Percentiles rank a stretch among this genome's conserved stretches.
These are phyloP conservation scores for Gambelia wislizenii DNA, from an alignment of 2,797 vertebrate species.

Conservation along the genomic window DNA sequence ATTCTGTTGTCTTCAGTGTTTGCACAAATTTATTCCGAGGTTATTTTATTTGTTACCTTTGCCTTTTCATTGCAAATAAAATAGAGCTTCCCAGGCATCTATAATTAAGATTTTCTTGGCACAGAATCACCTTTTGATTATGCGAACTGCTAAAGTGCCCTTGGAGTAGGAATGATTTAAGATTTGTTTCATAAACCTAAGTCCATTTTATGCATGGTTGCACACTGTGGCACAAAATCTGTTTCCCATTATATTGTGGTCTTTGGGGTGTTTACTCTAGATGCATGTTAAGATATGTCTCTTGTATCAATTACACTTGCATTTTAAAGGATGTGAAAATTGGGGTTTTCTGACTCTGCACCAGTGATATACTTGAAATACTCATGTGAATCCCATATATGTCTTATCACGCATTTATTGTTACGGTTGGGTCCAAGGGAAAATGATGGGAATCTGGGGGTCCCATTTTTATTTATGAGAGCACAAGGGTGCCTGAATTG, in stretches of 20 bases:
- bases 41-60: constrained; percentile 73
- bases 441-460: neutral
- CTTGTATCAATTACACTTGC: constrained; percentile 71
- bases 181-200: constrained; percentile 69
- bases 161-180: constrained; percentile 62
- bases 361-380: constrained; percentile 63
- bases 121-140: constrained; percentile 59
- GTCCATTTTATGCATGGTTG: constrained; percentile 61
- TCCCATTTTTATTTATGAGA: neutral
- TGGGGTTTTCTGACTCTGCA: constrained; percentile 65
- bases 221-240: constrained; percentile 60
- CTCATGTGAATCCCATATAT: constrained; percentile 50
- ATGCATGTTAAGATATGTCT: constrained; percentile 71
- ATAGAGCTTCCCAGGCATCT: constrained; percentile 67
- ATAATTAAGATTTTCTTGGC: constrained; percentile 58
- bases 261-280: constrained; percentile 69
- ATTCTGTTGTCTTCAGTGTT: constrained; percentile 75
- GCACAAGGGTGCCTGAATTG: neutral
- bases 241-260: constrained; percentile 70
- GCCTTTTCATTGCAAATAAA: constrained; percentile 51
- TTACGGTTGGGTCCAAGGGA: neutral
- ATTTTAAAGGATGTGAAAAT: constrained; percentile 67
- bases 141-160: constrained; percentile 64
- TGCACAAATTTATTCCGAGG: constrained; percentile 69
- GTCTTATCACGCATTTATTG: neutral